Conservation (phyloP, 2,888 invertebrate genomes). For the Napeogenes inachia region DNA sequence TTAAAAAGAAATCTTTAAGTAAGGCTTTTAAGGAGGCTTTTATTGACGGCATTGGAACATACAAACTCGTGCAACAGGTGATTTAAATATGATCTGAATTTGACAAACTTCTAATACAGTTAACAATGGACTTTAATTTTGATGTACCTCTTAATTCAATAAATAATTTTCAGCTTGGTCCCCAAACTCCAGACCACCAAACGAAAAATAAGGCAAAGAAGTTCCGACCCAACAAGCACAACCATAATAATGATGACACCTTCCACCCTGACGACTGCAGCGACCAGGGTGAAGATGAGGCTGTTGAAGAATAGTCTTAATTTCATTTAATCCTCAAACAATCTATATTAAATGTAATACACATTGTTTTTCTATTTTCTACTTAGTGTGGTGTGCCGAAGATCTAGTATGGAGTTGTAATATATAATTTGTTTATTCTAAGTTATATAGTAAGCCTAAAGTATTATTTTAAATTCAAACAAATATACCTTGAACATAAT, state of each 20-base stretch:
- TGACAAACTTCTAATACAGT: not conserved
- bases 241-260: slow-evolving; percentile 58
- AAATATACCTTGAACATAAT: not conserved
- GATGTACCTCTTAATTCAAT: too few relatives aligned
- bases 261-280: slow-evolving; percentile 61
- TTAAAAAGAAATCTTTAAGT: slow-evolving; percentile 52
- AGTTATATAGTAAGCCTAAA: too few relatives aligned
- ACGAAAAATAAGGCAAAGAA: slow-evolving; percentile 35
- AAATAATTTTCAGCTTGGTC: slow-evolving; percentile 36
- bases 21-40: slow-evolving; percentile 61
- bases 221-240: slow-evolving; percentile 34
- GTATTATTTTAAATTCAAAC: too few relatives aligned
- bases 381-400: too few relatives aligned
- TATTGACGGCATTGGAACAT: slow-evolving; percentile 51
- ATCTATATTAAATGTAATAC: too few relatives aligned
- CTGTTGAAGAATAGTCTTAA: slow-evolving; percentile 19
- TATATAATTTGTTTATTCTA: too few relatives aligned
- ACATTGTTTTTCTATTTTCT: too few relatives aligned
- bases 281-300: slow-evolving; percentile 47
- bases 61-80: slow-evolving; percentile 53
- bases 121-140: too few relatives aligned
- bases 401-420: too few relatives aligned
- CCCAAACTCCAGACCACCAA: slow-evolving; percentile 22
- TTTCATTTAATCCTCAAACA: not conserved
- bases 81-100: slow-evolving; percentile 5